Evolutionary conservation across 2,888 invertebrate genomes (phyloP), one percentile per base, ranked within the genome.

Genomic region (Byasa hedistus): DNA sequence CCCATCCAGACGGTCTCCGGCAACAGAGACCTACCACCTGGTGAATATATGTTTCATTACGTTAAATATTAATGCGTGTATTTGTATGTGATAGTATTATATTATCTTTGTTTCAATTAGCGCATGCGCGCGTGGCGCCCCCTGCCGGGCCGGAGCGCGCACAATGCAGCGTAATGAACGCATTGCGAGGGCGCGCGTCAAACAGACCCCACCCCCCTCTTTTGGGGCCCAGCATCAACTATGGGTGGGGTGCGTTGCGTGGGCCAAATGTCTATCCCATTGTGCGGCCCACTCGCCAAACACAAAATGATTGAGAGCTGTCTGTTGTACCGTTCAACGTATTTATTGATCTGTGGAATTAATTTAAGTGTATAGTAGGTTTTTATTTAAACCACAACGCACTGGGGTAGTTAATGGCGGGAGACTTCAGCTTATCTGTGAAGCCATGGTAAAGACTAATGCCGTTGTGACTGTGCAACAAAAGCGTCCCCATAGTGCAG

Each of bases 101-200:
- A n/a, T n/a, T n/a, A n/a, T n/a, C n/a, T n/a, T n/a, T n/a, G n/a
- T n/a, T n/a, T n/a, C n/a, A n/a, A n/a, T n/a, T n/a, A n/a, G n/a
- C n/a, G n/a, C n/a, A n/a, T n/a, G n/a, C n/a, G n/a, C n/a, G n/a
- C n/a, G n/a, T n/a, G n/a, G n/a, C n/a, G n/a, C n/a, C 32, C 32
- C 7, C 32, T 7, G 7, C 57, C 39, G 66, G 69, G 69, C 66
- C 65, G 70, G 66, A 70, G 77, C 75, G 79, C 68, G 77, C 74
- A 84, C 83, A 85, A 84, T 84, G 77, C 78, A 68, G 71, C 78
- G 74, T 85, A 85, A 85, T 83, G 83, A 85, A 82, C 78, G 81
- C 82, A 82, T 83, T 82, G 80, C 81, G 57, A 76, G 76, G 79
- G 76, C 74, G 71, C 71, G 71, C 71, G 73, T 69, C 68, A 51